Evolutionary conservation across 2,888 invertebrate species (phyloP).

Genomic region (Heliconius charithonia): DNA sequence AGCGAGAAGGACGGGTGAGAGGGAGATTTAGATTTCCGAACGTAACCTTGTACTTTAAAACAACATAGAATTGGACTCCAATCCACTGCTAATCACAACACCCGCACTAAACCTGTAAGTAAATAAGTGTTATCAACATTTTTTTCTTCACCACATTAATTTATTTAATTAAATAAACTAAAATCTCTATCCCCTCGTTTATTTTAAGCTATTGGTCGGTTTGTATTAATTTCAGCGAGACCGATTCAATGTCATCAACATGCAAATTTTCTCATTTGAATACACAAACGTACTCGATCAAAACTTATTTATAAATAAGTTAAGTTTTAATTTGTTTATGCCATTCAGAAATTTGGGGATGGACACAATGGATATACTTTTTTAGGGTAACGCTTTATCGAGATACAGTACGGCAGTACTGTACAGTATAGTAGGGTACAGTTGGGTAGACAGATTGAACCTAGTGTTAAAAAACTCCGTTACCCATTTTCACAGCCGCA

Average conservation of each 20-base stretch:
- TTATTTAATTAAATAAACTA: background rate
- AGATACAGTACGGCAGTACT: no score
- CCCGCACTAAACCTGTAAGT: background rate
- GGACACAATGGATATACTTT: background rate
- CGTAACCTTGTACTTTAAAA: background rate
- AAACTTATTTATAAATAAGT: slow-evolving; percentile 26
- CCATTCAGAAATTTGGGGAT: background rate
- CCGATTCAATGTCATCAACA: slow-evolving; percentile 32
- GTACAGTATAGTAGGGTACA: no score
- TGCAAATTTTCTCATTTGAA: slow-evolving; percentile 38
- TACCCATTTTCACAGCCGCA: no score
- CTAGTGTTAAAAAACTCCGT: no score
- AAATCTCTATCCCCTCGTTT: background rate
- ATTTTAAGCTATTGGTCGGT: slow-evolving; percentile 28
- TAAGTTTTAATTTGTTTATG: slow-evolving; percentile 11
- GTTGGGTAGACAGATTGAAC: no score
- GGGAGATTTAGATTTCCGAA: no score
- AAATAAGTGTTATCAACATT: background rate
- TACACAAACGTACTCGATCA: slow-evolving; percentile 33
- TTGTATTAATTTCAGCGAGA: slow-evolving; percentile 34
- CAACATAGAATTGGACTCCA: background rate
- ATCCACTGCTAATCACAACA: background rate
- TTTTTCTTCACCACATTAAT: no score
- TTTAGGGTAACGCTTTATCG: no score
- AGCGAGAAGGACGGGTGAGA: no score